Conservation (phyloP, 64 coral and sea anemone species). For the Montipora sp. region DNA sequence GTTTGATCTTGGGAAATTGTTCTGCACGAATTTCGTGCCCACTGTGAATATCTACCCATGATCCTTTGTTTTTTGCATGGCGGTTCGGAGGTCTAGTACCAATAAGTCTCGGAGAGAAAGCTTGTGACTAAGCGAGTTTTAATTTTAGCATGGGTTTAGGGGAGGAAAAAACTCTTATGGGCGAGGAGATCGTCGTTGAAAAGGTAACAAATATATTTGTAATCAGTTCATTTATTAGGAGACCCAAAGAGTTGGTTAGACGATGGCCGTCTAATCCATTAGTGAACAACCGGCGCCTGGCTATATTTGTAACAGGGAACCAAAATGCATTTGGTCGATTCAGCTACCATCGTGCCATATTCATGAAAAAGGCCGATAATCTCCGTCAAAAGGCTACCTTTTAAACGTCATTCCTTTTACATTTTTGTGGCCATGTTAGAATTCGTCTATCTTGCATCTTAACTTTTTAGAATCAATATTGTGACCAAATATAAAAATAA, state of each 20-base stretch:
- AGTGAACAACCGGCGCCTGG: background rate
- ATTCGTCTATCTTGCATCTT: too few species aligned
- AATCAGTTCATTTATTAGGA: background rate
- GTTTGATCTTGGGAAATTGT: too few species aligned
- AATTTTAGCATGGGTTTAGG: conserved; percentile 3
- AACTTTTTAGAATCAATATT: too few species aligned
- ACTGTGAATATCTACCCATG: background rate
- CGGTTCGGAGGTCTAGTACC: too few species aligned
- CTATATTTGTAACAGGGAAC: background rate
- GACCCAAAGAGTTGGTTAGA: background rate
- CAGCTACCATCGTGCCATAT: too few species aligned
- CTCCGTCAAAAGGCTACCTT: too few species aligned
- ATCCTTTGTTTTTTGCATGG: background rate
- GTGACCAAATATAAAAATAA: too few species aligned
- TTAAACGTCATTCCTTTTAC: too few species aligned
- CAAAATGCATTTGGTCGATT: too few species aligned
- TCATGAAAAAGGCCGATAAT: too few species aligned
- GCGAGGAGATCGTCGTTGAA: background rate
- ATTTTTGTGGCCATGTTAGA: too few species aligned
- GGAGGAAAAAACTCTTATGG: conserved; percentile 33
- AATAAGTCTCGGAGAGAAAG: too few species aligned
- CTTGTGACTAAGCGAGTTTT: background rate
- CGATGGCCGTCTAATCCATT: background rate
- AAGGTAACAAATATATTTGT: background rate
- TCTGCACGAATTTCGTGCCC: background rate